Percentiles rank a stretch among this genome's conserved stretches.
phyloP scores from a whole-genome alignment of 2,888 invertebrate species.

The Oligia strigilis region DNA sequence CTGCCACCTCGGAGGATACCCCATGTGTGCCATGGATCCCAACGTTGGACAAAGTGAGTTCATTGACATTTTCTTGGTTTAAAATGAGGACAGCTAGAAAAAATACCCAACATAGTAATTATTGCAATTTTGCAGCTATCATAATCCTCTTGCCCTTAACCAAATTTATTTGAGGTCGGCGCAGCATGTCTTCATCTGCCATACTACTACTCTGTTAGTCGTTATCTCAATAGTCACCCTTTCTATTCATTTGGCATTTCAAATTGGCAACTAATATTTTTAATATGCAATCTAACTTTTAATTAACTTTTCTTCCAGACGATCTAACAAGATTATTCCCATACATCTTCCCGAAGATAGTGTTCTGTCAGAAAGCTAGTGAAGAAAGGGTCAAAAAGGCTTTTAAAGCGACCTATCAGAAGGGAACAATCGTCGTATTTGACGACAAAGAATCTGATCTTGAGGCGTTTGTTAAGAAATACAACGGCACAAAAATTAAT shows the following conservation, averaged over 20 bases:
- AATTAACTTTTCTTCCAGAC: constrained; percentile 54
- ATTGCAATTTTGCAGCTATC: background rate
- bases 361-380: constrained; percentile 73
- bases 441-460: constrained; percentile 71
- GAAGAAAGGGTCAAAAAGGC: constrained; percentile 69
- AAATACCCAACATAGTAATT: background rate
- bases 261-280: background rate
- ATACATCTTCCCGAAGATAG: constrained; percentile 71
- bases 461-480: constrained; percentile 67
- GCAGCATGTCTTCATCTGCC: background rate
- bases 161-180: background rate
- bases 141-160: background rate
- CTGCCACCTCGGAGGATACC: constrained; percentile 72
- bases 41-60: constrained; percentile 66
- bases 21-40: constrained; percentile 74
- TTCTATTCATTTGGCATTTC: background rate
- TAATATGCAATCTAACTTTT: constrained; percentile 2
- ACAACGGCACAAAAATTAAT: constrained; percentile 72
- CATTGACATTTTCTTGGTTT: background rate
- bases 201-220: background rate
- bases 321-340: constrained; percentile 64
- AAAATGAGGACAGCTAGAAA: background rate
- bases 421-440: constrained; percentile 70
- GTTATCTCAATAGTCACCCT: background rate
- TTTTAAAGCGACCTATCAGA: constrained; percentile 54